Conservation (phyloP, 1,140 invertebrate genomes). For the Neodiprion virginianus region DNA sequence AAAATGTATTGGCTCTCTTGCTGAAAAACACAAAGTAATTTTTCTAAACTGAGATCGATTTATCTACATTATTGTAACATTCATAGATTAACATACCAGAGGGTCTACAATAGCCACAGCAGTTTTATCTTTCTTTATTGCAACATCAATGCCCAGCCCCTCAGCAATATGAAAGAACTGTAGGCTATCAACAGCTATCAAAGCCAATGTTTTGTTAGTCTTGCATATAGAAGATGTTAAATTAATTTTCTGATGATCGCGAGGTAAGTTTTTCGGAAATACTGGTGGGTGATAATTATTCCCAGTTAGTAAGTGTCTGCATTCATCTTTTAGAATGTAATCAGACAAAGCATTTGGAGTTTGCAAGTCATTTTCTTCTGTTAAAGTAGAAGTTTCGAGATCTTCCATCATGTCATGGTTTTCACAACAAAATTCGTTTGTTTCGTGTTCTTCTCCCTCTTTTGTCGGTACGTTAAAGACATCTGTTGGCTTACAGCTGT, state of each 20-base stretch:
- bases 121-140: slow-evolving; percentile 68
- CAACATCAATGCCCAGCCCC: slow-evolving; percentile 73
- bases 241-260: slow-evolving; percentile 25
- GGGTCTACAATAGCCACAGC: slow-evolving; percentile 76
- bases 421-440: slow-evolving; percentile 39
- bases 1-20: slow-evolving; percentile 74
- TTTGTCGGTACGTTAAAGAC: slow-evolving; percentile 39
- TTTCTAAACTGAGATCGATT: not conserved
- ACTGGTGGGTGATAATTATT: slow-evolving; percentile 50
- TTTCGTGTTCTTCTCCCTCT: slow-evolving; percentile 27
- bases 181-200: slow-evolving; percentile 76
- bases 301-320: slow-evolving; percentile 48
- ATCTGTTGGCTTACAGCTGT: slow-evolving; percentile 46
- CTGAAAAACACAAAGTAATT: slow-evolving; percentile 59
- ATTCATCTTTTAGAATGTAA: slow-evolving; percentile 41
- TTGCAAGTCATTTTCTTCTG: slow-evolving; percentile 61
- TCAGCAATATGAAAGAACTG: slow-evolving; percentile 76
- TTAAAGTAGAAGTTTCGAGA: slow-evolving; percentile 15
- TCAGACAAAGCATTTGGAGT: slow-evolving; percentile 53
- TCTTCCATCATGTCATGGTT: slow-evolving; percentile 14
- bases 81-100: slow-evolving; percentile 62
- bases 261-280: slow-evolving; percentile 39
- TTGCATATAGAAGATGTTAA: slow-evolving; percentile 62
- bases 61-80: slow-evolving; percentile 27
- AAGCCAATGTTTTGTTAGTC: slow-evolving; percentile 71